Base-by-base conservation (phyloP, 2,113 vertebrate genomes). In the Felis chaus region DNA sequence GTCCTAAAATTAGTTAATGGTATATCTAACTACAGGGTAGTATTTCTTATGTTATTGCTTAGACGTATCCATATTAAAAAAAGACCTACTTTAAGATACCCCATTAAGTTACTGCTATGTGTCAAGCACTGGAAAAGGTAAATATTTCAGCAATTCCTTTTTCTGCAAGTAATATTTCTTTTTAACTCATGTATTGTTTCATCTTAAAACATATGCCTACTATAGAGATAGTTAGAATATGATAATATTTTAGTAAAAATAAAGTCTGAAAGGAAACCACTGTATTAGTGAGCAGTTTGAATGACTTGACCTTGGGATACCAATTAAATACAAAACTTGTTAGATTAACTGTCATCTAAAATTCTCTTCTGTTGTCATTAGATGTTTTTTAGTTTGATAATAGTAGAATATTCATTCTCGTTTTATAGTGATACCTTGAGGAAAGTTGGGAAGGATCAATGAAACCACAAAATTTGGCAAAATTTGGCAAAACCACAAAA, bases 381-480 rank as follows among this genome's bases (percentile, higher is more conserved):
- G 18, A 53, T 90, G 3, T 14, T 80, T 93, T 97, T 81, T 55
- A 53, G 55, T 92, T 86, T 94, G 29, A 36, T 95, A 36, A 23
- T 74, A 78, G 92, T 80, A 61, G 11, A 97, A 84, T 68, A 94
- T 1, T 76, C 53, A 79, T 87, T 97, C 45, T 88, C 69, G 7
- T 61, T 94, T 96, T 74, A 68, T 36, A 91, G 78, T 21, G 18
- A 8, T 78, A 69, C 27, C 14, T 97, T 89, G 33, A 94, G 36
- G 12, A 94, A 80, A 84, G 39, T 65, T 55, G 39, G 73, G 9
- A 80, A 81, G 85, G 69, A 96, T 96, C 86, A 84, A 92, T 90
- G 83, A 76, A 95, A 95, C 53, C 84, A 91, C 65, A 95, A 71
- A 76, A 85, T 87, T 94, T 71, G 53, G 36, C 50, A 94, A 45